These are phyloP conservation scores for Haliclona indistincta DNA, from an alignment of 37 sponge, comb jelly and placozoan species.

Conservation along the genomic window DNA sequence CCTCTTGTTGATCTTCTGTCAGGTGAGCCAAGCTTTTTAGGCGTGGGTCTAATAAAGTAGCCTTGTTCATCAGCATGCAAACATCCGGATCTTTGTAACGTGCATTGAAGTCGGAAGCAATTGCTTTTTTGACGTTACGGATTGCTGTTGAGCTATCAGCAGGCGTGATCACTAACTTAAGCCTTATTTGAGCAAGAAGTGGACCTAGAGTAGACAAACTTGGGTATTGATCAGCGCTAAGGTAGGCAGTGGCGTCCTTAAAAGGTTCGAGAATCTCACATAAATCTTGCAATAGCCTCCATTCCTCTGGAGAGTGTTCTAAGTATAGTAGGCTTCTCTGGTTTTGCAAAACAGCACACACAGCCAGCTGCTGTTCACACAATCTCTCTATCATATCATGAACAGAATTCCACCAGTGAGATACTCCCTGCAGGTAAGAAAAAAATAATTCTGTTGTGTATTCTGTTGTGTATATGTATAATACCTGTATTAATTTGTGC, in stretches of 20 bases:
- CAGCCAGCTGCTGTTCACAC: slow-evolving; percentile 30
- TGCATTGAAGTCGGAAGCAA: background rate
- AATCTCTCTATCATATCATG: slow-evolving; percentile 20
- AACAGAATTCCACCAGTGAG: slow-evolving; percentile 1
- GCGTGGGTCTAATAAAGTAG: slow-evolving; percentile 8
- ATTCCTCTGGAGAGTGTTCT: slow-evolving; percentile 20
- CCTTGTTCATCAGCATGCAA: background rate
- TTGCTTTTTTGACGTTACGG: background rate
- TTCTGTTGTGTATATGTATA: too few species aligned
- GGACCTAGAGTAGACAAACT: slow-evolving; percentile 16
- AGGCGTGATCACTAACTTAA: background rate
- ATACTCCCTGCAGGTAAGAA: background rate
- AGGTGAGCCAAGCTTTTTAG: slow-evolving; percentile 5
- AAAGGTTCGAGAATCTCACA: slow-evolving; percentile 8
- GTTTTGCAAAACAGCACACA: slow-evolving; percentile 13
- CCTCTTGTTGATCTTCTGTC: background rate
- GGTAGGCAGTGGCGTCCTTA: slow-evolving; percentile 26
- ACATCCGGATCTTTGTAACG: background rate
- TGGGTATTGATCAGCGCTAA: slow-evolving; percentile 13
- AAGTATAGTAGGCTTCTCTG: slow-evolving; percentile 6
- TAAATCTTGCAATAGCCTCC: slow-evolving; percentile 21
- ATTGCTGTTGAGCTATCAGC: background rate
- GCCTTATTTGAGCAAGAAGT: background rate
- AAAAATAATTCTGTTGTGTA: too few species aligned
- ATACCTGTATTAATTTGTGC: too few species aligned